These are phyloP conservation scores for Volucella inflata DNA, from an alignment of 2,888 invertebrate species.

Conservation along the genomic window DNA sequence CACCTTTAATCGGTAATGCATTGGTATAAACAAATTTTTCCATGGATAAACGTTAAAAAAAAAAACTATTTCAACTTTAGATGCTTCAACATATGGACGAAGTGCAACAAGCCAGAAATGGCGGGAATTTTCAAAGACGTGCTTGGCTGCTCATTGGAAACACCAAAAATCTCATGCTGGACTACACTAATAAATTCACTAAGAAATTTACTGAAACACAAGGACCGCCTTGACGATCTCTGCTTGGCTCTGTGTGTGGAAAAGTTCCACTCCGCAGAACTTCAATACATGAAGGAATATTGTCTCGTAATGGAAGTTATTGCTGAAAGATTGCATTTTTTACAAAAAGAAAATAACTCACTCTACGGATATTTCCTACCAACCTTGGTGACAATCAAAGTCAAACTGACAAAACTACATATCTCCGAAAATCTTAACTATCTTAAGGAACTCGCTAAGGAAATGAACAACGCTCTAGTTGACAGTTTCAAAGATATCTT, in stretches of 20 bases:
- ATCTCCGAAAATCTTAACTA: slow-evolving; percentile 28
- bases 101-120: slow-evolving; percentile 3
- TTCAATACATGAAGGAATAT: slow-evolving; percentile 64
- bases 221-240: slow-evolving; percentile 51
- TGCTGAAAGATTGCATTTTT: slow-evolving; percentile 61
- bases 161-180: slow-evolving; percentile 25
- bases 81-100: neutral
- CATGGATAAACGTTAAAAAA: no score
- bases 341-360: slow-evolving; percentile 53
- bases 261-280: slow-evolving; percentile 30
- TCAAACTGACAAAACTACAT: slow-evolving; percentile 48
- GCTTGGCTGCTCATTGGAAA: neutral
- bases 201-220: slow-evolving; percentile 41
- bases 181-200: slow-evolving; percentile 33
- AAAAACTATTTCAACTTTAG: no score
- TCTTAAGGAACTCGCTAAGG: slow-evolving; percentile 4
- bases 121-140: slow-evolving; percentile 5
- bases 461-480: slow-evolving; percentile 39
- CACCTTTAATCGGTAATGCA: no score
- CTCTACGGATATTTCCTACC: slow-evolving; percentile 72
- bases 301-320: slow-evolving; percentile 61
- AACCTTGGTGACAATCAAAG: slow-evolving; percentile 62
- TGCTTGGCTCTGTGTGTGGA: slow-evolving; percentile 19
- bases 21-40: no score
- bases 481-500: slow-evolving; percentile 56